Evolutionary conservation across 2,113 vertebrate genomes (phyloP).

Genomic region (Myotis yumanensis): DNA sequence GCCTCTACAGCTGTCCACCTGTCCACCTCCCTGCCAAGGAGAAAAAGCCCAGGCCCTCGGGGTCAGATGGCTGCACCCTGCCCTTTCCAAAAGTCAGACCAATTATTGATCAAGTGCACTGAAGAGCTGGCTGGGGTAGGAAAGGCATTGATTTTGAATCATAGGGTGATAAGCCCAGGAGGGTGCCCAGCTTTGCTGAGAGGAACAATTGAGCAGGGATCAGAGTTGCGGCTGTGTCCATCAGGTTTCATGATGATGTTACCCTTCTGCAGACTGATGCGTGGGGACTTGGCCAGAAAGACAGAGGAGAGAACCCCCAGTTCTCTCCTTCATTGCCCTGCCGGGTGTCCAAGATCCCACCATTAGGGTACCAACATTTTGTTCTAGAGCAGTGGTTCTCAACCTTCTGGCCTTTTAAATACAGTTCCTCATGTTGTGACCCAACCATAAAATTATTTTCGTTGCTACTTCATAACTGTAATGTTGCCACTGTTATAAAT

Average conservation of each 20-base stretch:
- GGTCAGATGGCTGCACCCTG: not conserved
- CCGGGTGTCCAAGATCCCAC: not conserved
- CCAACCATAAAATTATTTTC: too few relatives aligned
- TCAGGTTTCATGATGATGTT: accelerated
- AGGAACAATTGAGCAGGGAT: not conserved
- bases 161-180: not conserved
- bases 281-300: not conserved
- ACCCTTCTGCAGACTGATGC: not conserved
- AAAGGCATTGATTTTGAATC: slow-evolving; percentile 53
- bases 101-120: slow-evolving; percentile 26
- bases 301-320: not conserved
- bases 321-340: not conserved
- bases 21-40: not conserved
- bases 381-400: not conserved
- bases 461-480: too few relatives aligned
- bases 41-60: not conserved
- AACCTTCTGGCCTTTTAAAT: too few relatives aligned
- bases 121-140: slow-evolving; percentile 16
- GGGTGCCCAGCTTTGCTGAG: not conserved
- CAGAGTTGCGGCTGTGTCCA: not conserved
- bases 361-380: not conserved
- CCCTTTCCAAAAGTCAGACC: slow-evolving; percentile 40
- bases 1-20: not conserved
- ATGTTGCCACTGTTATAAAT: too few relatives aligned
- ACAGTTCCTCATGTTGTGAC: too few relatives aligned